phyloP scores from a whole-genome alignment of 2,888 invertebrate genomes.

The Dyspetes luteomarginatus region DNA sequence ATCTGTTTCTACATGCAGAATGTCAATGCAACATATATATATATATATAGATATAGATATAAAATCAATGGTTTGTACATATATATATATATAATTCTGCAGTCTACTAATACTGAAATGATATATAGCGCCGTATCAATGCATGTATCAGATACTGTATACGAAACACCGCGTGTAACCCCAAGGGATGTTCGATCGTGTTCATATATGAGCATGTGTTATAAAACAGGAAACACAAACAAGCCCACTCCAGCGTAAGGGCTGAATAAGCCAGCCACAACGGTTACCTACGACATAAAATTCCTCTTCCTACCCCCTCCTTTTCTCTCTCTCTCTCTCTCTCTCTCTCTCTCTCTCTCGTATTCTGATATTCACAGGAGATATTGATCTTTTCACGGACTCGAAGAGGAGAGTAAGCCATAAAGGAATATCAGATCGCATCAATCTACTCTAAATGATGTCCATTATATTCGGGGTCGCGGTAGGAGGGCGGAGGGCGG shows the following conservation, averaged over 20 bases:
- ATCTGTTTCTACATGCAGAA: conserved; percentile 61
- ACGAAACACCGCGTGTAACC: conserved; percentile 55
- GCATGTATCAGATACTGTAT: conserved; percentile 57
- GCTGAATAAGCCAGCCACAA: conserved; percentile 56
- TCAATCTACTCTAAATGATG: conserved; percentile 63
- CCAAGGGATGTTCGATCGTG: conserved; percentile 47
- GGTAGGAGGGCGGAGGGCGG: conserved; percentile 39
- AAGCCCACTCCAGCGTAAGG: conserved; percentile 44
- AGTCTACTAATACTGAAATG: conserved; percentile 48
- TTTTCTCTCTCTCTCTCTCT: conserved; percentile 5
- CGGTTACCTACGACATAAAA: conserved; percentile 56
- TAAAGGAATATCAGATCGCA: conserved; percentile 64
- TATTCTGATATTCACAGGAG: conserved; percentile 57
- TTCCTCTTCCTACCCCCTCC: conserved; percentile 14
- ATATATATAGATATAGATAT: not conserved
- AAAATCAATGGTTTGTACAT: not conserved
- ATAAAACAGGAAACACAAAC: conserved; percentile 64
- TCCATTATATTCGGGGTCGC: conserved; percentile 60
- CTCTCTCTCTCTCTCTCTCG: conserved; percentile 13
- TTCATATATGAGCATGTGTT: conserved; percentile 3
- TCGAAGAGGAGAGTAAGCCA: conserved; percentile 60
- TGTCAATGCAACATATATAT: conserved; percentile 44
- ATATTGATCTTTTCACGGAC: conserved; percentile 63
- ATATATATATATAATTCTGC: not conserved
- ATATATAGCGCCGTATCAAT: conserved; percentile 54